phyloP scores from a whole-genome alignment of 2,113 vertebrate genomes.

The Tyrannus savana region DNA sequence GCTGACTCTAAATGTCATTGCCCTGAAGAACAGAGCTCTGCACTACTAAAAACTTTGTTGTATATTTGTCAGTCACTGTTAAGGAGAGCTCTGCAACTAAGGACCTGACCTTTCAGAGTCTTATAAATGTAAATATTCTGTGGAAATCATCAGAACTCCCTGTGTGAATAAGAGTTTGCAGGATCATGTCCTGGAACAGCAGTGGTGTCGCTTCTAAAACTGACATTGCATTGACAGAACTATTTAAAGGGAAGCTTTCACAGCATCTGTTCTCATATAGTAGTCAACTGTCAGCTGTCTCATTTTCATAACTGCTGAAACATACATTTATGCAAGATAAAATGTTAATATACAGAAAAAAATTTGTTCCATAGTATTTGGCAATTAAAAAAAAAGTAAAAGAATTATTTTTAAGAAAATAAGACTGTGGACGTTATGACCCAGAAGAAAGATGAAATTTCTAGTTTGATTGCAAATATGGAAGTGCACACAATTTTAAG shows the following conservation, averaged over 20 bases:
- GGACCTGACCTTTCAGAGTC: background rate
- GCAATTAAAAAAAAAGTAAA: background rate
- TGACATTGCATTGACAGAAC: slow-evolving; percentile 45
- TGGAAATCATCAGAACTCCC: background rate
- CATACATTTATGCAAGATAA: background rate
- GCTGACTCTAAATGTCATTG: background rate
- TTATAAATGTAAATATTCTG: background rate
- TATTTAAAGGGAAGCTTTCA: slow-evolving; percentile 44
- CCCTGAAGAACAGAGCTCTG: background rate
- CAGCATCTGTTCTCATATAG: slow-evolving; percentile 54
- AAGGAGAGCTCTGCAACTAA: background rate
- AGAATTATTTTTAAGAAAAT: background rate
- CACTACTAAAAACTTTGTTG: background rate
- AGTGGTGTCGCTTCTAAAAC: slow-evolving; percentile 9
- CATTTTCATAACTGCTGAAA: slow-evolving; percentile 60
- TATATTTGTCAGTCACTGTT: background rate
- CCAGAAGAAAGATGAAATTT: background rate
- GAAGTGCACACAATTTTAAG: background rate
- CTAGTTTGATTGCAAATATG: background rate
- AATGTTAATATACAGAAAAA: background rate
- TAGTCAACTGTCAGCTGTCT: slow-evolving; percentile 52
- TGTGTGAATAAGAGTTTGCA: background rate
- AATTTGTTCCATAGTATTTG: background rate
- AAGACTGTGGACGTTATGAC: background rate
- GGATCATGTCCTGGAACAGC: background rate